Conservation (phyloP, 2,113 vertebrate genomes). For the Columba janthina region DNA sequence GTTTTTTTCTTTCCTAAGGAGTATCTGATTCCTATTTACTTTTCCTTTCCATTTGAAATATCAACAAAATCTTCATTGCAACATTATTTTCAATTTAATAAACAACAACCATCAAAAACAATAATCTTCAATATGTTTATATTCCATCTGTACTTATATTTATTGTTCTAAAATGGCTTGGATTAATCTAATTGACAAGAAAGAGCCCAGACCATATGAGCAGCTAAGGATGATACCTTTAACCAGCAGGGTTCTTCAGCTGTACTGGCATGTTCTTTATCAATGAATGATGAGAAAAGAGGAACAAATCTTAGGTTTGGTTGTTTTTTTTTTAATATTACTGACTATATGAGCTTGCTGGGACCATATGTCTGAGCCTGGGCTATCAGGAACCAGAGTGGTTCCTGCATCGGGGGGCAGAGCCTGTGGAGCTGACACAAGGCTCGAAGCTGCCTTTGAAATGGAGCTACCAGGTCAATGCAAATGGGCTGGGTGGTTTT, state of each 20-base stretch:
- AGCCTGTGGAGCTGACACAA: neutral
- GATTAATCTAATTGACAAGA: slow-evolving; percentile 60
- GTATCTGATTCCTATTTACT: neutral
- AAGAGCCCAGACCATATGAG: slow-evolving; percentile 44
- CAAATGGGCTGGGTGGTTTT: slow-evolving; percentile 7
- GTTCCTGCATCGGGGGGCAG: neutral
- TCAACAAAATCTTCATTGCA: neutral
- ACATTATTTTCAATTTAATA: slow-evolving; percentile 44
- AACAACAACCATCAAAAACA: slow-evolving; percentile 7
- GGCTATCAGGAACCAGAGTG: neutral
- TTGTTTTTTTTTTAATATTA: neutral
- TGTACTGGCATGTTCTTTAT: neutral
- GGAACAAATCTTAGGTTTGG: neutral
- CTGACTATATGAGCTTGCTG: neutral
- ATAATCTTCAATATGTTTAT: slow-evolving; percentile 54
- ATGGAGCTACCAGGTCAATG: neutral
- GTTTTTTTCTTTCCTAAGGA: neutral
- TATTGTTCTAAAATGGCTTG: slow-evolving; percentile 60
- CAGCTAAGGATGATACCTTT: slow-evolving; percentile 58
- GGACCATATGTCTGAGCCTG: slow-evolving; percentile 32
- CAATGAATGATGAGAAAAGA: slow-evolving; percentile 1
- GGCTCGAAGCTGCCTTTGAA: slow-evolving; percentile 10
- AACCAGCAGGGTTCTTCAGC: slow-evolving; percentile 43
- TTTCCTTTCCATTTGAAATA: slow-evolving; percentile 26
- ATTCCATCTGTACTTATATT: slow-evolving; percentile 63